phyloP scores from a whole-genome alignment of 2,797 vertebrate species.

The Acropternis orthonyx region DNA sequence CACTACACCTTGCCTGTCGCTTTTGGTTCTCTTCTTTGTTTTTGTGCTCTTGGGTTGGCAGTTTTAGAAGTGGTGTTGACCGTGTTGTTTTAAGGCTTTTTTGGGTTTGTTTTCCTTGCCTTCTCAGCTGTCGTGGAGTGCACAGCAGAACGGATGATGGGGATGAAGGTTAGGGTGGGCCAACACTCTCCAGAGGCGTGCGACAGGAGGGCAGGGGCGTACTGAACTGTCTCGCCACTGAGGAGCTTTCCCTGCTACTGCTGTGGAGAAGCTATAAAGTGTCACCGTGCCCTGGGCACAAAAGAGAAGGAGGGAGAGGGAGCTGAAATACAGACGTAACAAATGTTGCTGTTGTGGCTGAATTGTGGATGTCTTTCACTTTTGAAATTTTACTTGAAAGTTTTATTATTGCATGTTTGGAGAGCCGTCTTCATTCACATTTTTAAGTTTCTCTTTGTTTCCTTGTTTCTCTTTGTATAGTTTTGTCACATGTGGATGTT shows the following conservation, averaged over 20 bases:
- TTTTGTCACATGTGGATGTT: neutral
- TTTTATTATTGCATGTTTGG: neutral
- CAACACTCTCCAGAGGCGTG: neutral
- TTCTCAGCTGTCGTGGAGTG: neutral
- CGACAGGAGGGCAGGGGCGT: rapidly evolving
- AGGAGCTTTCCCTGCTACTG: neutral
- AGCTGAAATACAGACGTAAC: neutral
- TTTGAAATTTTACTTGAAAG: neutral
- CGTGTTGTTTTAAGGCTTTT: neutral
- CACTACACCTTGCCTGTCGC: neutral
- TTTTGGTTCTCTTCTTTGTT: neutral
- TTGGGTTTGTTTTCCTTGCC: neutral
- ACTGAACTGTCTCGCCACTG: neutral
- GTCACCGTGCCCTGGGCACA: neutral
- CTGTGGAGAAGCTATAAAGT: neutral
- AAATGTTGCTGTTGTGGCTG: neutral
- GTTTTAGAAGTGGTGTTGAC: neutral
- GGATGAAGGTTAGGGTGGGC: neutral
- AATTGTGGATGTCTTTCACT: neutral
- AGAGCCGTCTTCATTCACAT: neutral
- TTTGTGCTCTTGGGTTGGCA: neutral
- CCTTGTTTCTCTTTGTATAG: neutral
- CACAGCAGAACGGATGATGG: neutral
- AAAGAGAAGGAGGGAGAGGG: neutral
- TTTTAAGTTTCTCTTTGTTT: neutral